Evolutionary conservation across 2,888 invertebrate species (phyloP).

Genomic region (Andrena camellia): DNA sequence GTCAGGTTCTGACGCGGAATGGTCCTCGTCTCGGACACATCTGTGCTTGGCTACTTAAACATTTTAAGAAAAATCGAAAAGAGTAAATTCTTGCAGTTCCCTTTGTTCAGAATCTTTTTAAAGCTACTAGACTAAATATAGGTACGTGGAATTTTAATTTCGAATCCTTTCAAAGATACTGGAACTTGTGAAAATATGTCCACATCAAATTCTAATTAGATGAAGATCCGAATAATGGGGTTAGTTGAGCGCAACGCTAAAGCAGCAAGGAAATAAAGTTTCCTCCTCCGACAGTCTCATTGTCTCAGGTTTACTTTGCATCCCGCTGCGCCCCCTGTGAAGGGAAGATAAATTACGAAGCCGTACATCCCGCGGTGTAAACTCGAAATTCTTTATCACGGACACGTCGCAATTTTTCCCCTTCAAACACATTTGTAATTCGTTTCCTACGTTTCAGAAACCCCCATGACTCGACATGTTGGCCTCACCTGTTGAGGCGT

Average conservation of each 20-base stretch:
- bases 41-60: too few species aligned
- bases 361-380: slow-evolving; percentile 66
- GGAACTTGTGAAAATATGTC: neutral
- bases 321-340: slow-evolving; percentile 47
- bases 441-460: slow-evolving; percentile 36
- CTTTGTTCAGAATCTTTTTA: too few species aligned
- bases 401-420: slow-evolving; percentile 22
- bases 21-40: too few species aligned
- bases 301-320: slow-evolving; percentile 45
- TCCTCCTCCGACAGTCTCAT: slow-evolving; percentile 21
- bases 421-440: slow-evolving; percentile 20
- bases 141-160: neutral
- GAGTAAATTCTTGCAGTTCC: too few species aligned
- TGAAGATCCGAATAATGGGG: neutral
- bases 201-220: neutral
- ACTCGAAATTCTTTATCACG: slow-evolving; percentile 65
- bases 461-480: slow-evolving; percentile 24
- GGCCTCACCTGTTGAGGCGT: neutral
- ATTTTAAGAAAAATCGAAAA: too few species aligned
- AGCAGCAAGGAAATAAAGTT: slow-evolving; percentile 18
- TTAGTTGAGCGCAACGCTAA: neutral
- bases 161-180: neutral
- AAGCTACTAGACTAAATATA: too few species aligned
- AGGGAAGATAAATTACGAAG: slow-evolving; percentile 67
- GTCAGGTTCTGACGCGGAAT: too few species aligned